These are phyloP conservation scores for Idaea aversata DNA, from an alignment of 2,888 invertebrate species.

Conservation along the genomic window DNA sequence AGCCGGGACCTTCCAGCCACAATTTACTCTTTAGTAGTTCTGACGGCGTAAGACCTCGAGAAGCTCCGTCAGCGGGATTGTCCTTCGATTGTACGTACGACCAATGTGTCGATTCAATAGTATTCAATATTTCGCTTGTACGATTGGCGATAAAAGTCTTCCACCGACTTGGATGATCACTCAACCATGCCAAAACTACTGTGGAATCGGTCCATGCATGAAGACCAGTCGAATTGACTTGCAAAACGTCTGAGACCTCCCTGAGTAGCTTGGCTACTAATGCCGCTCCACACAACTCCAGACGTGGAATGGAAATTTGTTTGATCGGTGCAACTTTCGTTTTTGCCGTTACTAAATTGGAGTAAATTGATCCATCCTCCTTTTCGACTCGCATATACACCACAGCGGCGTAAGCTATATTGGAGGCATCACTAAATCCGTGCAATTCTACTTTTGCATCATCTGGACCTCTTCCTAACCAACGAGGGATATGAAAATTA, in stretches of 20 bases:
- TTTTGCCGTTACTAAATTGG: constrained; percentile 5
- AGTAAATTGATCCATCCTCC: neutral
- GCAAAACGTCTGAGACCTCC: constrained; percentile 9
- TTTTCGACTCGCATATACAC: constrained; percentile 6
- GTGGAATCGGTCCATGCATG: constrained; percentile 11
- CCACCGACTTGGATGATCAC: constrained; percentile 1
- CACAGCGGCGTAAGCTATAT: neutral
- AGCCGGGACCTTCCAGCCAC: constrained; percentile 10
- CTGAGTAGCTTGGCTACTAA: constrained; percentile 12
- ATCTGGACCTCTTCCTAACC: neutral
- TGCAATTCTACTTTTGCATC: constrained; percentile 7
- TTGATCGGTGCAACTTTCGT: constrained; percentile 19
- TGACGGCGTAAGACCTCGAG: constrained; percentile 15
- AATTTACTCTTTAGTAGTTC: constrained; percentile 3
- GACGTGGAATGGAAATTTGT: constrained; percentile 16
- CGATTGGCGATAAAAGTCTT: constrained; percentile 18
- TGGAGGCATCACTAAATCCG: constrained; percentile 6
- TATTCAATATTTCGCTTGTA: constrained; percentile 19
- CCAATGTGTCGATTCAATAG: constrained; percentile 15
- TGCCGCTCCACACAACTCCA: constrained; percentile 18
- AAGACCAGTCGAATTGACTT: neutral
- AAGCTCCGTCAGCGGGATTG: constrained; percentile 28
- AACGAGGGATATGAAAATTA: neutral
- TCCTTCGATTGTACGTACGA: constrained; percentile 14
- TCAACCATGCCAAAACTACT: constrained; percentile 15